Conservation (phyloP, 2,113 vertebrate species). For the Enhydra lutris region DNA sequence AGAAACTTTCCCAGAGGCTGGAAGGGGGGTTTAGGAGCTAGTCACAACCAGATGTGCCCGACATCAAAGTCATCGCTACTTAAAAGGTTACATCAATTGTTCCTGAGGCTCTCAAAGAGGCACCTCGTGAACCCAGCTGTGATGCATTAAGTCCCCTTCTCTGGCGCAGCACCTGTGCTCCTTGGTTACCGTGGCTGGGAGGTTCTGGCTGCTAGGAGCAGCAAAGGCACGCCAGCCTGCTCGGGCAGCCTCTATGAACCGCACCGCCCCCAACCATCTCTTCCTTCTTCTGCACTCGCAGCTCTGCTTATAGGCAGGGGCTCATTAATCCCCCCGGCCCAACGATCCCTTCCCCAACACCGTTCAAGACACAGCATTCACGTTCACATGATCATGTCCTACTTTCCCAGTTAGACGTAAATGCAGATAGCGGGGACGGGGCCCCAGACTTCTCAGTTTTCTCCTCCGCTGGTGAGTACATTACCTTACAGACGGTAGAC, state of each 20-base stretch:
- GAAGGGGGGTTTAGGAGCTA: neutral
- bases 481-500: neutral
- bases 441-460: neutral
- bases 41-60: constrained; percentile 22
- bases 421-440: neutral
- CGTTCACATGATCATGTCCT: neutral
- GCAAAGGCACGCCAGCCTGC: neutral
- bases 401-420: neutral
- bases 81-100: neutral
- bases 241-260: neutral
- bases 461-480: neutral
- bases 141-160: neutral
- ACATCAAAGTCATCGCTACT: constrained; percentile 32
- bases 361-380: neutral
- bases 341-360: neutral
- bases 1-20: neutral
- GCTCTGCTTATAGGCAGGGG: neutral
- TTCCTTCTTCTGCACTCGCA: neutral
- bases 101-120: neutral
- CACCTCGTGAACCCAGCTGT: neutral
- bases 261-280: neutral
- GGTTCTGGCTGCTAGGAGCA: neutral
- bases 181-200: neutral
- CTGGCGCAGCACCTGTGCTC: neutral
- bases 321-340: neutral